These are phyloP conservation scores for Popillia japonica DNA, from an alignment of 1,140 invertebrate genomes.

Conservation along the genomic window DNA sequence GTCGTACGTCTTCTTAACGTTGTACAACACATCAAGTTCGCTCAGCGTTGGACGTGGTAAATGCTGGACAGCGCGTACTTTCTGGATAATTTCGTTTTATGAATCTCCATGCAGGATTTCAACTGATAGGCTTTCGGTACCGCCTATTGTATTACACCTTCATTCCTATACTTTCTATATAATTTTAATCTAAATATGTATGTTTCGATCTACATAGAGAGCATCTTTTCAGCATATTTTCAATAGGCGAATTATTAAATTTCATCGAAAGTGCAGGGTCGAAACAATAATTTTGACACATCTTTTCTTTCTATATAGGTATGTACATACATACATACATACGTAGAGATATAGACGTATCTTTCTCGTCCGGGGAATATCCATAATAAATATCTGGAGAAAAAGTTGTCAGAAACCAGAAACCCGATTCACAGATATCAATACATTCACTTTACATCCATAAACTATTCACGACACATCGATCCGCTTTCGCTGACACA, in stretches of 20 bases:
- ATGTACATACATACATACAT: not conserved
- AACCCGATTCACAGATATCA: slow-evolving; percentile 2
- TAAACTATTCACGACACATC: not conserved
- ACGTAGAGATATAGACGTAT: not conserved
- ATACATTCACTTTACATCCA: slow-evolving; percentile 12
- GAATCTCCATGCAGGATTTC: slow-evolving; percentile 37
- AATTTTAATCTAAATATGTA: no score
- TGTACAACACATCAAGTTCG: not conserved
- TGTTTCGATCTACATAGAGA: no score
- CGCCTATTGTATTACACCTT: not conserved
- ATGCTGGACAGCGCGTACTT: not conserved
- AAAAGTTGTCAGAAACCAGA: slow-evolving; percentile 14
- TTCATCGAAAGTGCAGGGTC: not conserved
- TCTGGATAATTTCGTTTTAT: slow-evolving; percentile 40
- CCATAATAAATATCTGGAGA: slow-evolving; percentile 9
- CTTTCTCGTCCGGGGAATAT: not conserved
- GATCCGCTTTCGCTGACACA: not conserved
- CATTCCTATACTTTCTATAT: not conserved
- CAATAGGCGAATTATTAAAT: no score
- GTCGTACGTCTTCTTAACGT: not conserved
- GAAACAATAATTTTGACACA: slow-evolving; percentile 12
- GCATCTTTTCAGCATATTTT: no score
- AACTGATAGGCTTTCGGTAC: not conserved
- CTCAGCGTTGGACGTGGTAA: not conserved
- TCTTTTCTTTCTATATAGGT: not conserved